These are phyloP conservation scores for Seriola aureovittata DNA, from an alignment of 2,113 vertebrate genomes.

Conservation along the genomic window DNA sequence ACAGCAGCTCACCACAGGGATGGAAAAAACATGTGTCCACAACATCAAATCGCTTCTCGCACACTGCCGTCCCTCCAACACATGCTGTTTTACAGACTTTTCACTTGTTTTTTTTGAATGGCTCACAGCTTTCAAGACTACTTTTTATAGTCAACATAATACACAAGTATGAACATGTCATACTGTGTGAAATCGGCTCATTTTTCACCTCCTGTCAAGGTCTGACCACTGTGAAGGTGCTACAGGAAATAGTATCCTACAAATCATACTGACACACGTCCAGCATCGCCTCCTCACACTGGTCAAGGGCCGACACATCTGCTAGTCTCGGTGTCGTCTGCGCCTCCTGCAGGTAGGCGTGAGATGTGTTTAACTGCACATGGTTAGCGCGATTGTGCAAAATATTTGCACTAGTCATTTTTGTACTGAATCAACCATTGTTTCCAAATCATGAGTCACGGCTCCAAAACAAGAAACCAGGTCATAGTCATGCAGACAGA, in stretches of 20 bases:
- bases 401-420: neutral
- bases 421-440: constrained; percentile 8
- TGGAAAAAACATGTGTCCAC: neutral
- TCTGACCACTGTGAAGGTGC: neutral
- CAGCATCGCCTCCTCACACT: neutral
- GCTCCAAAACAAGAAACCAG: constrained; percentile 12
- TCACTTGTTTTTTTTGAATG: neutral
- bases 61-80: neutral
- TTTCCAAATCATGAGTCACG: constrained; percentile 20
- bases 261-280: neutral
- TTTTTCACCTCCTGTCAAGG: constrained; percentile 10
- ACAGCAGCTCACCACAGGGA: constrained; percentile 2
- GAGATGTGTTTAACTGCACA: neutral
- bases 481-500: constrained; percentile 39
- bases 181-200: constrained; percentile 8
- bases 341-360: neutral
- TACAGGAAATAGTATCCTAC: constrained; percentile 7
- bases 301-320: neutral
- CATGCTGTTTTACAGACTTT: neutral
- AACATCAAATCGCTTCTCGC: constrained; percentile 21
- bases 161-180: neutral
- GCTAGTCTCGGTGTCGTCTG: constrained; percentile 12
- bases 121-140: neutral
- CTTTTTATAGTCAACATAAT: constrained; percentile 6
- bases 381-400: neutral